Conservation (phyloP, 2,113 vertebrate species). For the Rhegmatorhina hoffmannsi region DNA sequence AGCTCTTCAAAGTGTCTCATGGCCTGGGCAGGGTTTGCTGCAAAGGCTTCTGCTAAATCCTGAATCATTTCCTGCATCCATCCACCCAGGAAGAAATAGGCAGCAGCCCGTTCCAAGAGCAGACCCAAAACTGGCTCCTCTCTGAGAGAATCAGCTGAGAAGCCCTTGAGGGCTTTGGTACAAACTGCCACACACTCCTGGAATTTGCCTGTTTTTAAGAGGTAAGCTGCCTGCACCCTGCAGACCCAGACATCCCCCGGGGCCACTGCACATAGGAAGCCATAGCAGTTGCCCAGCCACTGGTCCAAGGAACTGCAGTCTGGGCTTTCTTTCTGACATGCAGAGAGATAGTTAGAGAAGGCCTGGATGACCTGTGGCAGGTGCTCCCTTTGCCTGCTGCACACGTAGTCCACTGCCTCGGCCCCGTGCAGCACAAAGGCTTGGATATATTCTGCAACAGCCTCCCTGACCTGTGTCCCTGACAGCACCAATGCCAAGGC, state of each 20-base stretch:
- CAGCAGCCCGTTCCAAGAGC: constrained; percentile 81
- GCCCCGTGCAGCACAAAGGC: constrained; percentile 69
- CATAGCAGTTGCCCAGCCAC: constrained; percentile 51
- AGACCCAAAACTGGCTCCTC: constrained; percentile 1
- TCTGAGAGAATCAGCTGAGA: not conserved
- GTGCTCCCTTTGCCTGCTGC: constrained; percentile 78
- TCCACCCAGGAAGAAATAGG: constrained; percentile 78
- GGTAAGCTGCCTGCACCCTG: constrained; percentile 70
- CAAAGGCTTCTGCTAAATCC: constrained; percentile 85
- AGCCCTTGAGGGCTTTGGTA: constrained; percentile 64
- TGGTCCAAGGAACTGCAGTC: not conserved
- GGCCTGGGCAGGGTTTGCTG: constrained; percentile 73
- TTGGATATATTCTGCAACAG: constrained; percentile 80
- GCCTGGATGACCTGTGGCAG: constrained; percentile 74
- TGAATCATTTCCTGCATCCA: constrained; percentile 66
- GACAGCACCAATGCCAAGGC: constrained; percentile 85
- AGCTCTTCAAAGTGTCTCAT: constrained; percentile 75
- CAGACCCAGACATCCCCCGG: constrained; percentile 60
- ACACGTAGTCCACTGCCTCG: constrained; percentile 74
- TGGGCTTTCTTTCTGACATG: not conserved
- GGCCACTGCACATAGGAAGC: constrained; percentile 79
- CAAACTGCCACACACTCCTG: constrained; percentile 79
- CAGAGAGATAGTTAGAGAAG: constrained; percentile 67
- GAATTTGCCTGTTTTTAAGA: constrained; percentile 73
- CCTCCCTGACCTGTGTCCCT: not conserved